Percentiles rank a stretch among this genome's conserved stretches.
phyloP scores from a whole-genome alignment of 2,113 vertebrate species.

The Antennarius striatus region DNA sequence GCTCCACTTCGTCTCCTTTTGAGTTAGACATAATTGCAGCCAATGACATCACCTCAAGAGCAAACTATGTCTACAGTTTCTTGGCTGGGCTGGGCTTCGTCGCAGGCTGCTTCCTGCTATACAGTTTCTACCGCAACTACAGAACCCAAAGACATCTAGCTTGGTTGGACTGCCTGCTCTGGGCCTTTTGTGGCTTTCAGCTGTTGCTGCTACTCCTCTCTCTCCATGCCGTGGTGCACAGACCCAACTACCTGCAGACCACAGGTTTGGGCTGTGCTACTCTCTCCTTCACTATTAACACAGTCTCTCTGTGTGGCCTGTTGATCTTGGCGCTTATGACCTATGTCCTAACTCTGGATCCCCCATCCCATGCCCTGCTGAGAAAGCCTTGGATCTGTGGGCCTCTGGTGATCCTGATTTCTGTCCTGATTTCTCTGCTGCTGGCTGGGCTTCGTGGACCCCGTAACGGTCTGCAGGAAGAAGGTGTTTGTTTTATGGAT shows the following conservation, averaged over 20 bases:
- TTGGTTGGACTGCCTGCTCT: constrained; percentile 72
- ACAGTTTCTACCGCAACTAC: constrained; percentile 72
- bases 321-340: constrained; percentile 68
- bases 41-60: constrained; percentile 73
- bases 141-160: constrained; percentile 39
- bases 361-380: constrained; percentile 17
- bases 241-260: constrained; percentile 71
- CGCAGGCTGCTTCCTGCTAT: constrained; percentile 72
- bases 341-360: constrained; percentile 55
- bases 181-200: constrained; percentile 74
- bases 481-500: constrained; percentile 75
- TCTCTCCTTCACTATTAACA: constrained; percentile 81
- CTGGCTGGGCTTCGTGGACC: constrained; percentile 71
- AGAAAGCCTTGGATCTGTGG: constrained; percentile 33
- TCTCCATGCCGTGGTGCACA: constrained; percentile 70
- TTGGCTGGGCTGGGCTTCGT: constrained; percentile 73
- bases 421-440: constrained; percentile 67
- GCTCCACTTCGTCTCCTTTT: too few relatives aligned
- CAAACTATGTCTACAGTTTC: constrained; percentile 76
- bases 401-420: constrained; percentile 45
- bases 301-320: constrained; percentile 74
- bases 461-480: not conserved
- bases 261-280: constrained; percentile 70
- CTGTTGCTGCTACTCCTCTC: constrained; percentile 79
- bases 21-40: constrained; percentile 51